Evolutionary conservation across 1,140 invertebrate genomes (phyloP).

Genomic region (Penaeus japonicus): DNA sequence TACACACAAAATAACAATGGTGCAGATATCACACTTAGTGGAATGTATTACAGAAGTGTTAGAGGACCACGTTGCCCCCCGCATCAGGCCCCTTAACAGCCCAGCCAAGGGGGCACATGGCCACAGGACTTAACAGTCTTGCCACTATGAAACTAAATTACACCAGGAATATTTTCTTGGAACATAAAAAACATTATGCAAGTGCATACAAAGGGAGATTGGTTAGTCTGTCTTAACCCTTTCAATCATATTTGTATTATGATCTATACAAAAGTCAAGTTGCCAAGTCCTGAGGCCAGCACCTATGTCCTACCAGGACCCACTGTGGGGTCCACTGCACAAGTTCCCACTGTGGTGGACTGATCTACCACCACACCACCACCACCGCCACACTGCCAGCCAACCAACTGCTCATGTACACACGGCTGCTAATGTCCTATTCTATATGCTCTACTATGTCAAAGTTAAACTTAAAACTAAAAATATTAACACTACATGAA

Average conservation of each 20-base stretch:
- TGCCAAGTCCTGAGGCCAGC: constrained; percentile 35
- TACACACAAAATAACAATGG: constrained; percentile 56
- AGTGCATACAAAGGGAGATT: too few relatives aligned
- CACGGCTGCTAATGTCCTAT: constrained; percentile 40
- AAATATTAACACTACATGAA: constrained; percentile 38
- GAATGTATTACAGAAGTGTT: constrained; percentile 57
- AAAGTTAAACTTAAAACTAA: constrained; percentile 36
- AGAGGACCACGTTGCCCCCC: constrained; percentile 33
- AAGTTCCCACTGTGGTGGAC: constrained; percentile 32
- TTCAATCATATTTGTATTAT: background rate
- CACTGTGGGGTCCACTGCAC: constrained; percentile 38
- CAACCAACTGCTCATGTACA: constrained; percentile 39
- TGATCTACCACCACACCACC: constrained; percentile 42
- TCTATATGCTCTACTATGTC: constrained; percentile 28
- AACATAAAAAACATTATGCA: background rate
- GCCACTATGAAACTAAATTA: background rate
- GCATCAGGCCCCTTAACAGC: constrained; percentile 42
- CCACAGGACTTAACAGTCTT: constrained; percentile 22
- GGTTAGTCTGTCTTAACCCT: background rate
- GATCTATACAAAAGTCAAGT: background rate
- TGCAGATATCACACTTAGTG: constrained; percentile 54
- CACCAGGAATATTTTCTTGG: background rate
- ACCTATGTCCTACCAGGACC: constrained; percentile 43
- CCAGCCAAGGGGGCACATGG: constrained; percentile 33
- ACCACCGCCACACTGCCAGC: constrained; percentile 52